Conservation (phyloP, 2,888 invertebrate species). For the Eulithis prunata region DNA sequence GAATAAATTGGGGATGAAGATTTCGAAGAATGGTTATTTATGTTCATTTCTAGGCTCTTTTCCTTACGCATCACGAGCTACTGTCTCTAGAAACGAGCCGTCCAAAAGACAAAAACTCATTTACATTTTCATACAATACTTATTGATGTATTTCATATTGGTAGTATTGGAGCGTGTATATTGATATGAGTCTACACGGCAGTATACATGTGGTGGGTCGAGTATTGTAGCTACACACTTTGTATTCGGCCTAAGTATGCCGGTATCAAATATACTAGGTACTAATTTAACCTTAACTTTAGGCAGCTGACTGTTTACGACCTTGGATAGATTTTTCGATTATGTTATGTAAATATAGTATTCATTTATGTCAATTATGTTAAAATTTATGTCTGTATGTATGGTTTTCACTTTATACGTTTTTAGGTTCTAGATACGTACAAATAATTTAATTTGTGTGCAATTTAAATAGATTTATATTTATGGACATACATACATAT, state of each 20-base stretch:
- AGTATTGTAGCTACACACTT: slow-evolving; percentile 3
- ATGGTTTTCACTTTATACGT: neutral
- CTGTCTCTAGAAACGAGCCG: slow-evolving; percentile 6
- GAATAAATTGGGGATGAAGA: too few relatives aligned
- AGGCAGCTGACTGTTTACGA: slow-evolving; percentile 16
- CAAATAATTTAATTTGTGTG: neutral
- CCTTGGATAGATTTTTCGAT: neutral
- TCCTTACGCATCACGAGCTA: too few relatives aligned
- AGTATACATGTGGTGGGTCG: slow-evolving; percentile 15
- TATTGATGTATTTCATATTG: neutral
- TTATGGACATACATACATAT: neutral
- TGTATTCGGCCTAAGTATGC: slow-evolving; percentile 18
- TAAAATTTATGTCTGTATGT: too few relatives aligned
- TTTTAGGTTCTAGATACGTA: neutral
- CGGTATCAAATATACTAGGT: neutral
- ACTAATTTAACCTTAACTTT: neutral
- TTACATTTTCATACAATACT: slow-evolving; percentile 4
- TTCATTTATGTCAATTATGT: slow-evolving; percentile 1
- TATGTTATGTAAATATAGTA: slow-evolving; percentile 14
- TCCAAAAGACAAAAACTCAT: slow-evolving; percentile 6
- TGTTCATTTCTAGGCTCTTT: too few relatives aligned
- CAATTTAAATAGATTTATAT: neutral
- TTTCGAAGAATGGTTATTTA: too few relatives aligned
- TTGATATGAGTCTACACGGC: slow-evolving; percentile 6
- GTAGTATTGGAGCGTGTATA: too few relatives aligned